Evolutionary conservation across 2,113 vertebrate genomes (phyloP).

Genomic region (Oreotrochilus melanogaster): DNA sequence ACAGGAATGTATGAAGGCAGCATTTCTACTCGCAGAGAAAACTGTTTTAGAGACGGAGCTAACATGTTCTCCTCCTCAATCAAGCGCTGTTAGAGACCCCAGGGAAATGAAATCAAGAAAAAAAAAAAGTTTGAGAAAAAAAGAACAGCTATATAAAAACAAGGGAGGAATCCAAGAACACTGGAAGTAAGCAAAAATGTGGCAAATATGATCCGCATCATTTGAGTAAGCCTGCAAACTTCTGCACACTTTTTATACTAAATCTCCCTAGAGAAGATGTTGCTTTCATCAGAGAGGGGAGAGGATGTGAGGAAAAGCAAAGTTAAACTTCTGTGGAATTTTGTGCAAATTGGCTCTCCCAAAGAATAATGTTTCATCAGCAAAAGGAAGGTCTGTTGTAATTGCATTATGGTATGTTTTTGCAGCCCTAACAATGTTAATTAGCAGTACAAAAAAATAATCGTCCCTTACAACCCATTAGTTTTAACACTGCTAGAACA

Average conservation of each 20-base stretch:
- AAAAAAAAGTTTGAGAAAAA: not conserved
- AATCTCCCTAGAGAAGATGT: not conserved
- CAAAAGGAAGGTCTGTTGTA: not conserved
- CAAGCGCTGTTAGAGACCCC: conserved; percentile 82
- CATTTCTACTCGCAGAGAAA: conserved; percentile 94
- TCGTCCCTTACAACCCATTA: not conserved
- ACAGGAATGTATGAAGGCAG: conserved; percentile 95
- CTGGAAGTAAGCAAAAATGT: not conserved
- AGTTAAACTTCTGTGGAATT: not conserved
- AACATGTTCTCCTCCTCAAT: conserved; percentile 99
- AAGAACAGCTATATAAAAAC: not conserved
- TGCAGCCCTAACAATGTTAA: not conserved
- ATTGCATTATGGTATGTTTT: not conserved
- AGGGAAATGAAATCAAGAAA: not conserved
- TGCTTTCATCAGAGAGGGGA: not conserved
- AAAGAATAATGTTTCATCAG: not conserved
- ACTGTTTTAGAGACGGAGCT: conserved; percentile 96
- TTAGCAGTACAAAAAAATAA: not conserved
- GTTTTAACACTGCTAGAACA: not conserved
- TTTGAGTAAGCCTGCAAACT: not conserved
- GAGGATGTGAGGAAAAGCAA: not conserved
- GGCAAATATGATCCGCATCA: not conserved
- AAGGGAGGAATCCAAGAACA: not conserved
- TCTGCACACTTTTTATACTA: not conserved
- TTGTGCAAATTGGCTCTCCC: not conserved